Base-by-base conservation (phyloP, 2,797 vertebrate species). In the Nannoperca australis region DNA sequence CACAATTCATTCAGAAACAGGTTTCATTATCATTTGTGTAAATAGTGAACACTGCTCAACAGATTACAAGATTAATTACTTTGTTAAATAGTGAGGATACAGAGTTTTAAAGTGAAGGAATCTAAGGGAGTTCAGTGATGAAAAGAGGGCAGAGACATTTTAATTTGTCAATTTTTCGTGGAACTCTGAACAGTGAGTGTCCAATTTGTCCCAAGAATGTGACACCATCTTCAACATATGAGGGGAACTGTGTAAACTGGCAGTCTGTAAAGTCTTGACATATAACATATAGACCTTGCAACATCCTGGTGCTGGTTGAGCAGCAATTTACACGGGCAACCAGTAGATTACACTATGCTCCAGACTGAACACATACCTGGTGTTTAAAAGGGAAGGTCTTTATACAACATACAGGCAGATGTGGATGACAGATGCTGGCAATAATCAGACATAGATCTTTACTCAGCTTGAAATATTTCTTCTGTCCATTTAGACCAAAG, bases 181-280 rank as follows among this genome's bases (percentile, higher is more conserved):
- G 40, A 54, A 6, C 47, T 74, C 51, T 73, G 51, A 40, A 51
- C 51, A 36, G 44, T 4, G 45, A 70, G 66, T 30, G 34, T 66
- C 61, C 65, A 70, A 34, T 80, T 54, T 54, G 32, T 53, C 54
- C 32, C 58, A 58, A 36, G 42, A 74, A 69, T 70, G 71, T 62
- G 40, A 53, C 34, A 53, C 34, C 36, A 15, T 64, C 59, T 58
- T 59, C 27, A 51, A 34, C 44, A 27, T 24, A 0, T 34, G 63
- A 10, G 0, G 20, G 10, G 7, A 22, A 24, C 17, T 15, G 1
- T 36, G 12, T 15, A 36, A 42, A 61, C 18, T 55, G 17, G 4
- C 53, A 24, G 32, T n/a, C 50, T 56, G 34, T n/a, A 44, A 18
- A 61, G 42, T 38, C 54, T 24, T 56, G 42, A 51, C 34, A 59